Base-by-base conservation (phyloP, 1,140 invertebrate genomes). In the Geopemphigus sp. region DNA sequence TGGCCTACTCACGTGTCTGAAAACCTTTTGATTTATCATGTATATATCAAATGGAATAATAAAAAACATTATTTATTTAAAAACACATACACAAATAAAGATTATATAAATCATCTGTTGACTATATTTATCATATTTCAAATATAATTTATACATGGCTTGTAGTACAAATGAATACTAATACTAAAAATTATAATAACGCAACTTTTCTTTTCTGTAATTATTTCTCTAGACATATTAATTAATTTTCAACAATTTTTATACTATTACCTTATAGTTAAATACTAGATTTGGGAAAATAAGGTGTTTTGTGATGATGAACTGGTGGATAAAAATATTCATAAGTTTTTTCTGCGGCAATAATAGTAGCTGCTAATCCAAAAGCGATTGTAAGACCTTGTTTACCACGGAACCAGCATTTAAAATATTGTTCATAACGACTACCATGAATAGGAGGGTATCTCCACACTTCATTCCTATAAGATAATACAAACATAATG, bases 381-480 rank as follows among this genome's bases (percentile, higher is more conserved):
- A 63, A 61, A 5, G 32, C 74, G 50, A 78, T 78, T 29, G 74
- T 63, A 61, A 78, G 56, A 0, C 74, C 74, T 12, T 39, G 57
- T 61, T 61, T 63, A 47, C 74, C 74, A 19, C 74, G 54, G n/a
- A 19, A 78, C 74, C 57, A 78, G 50, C 74, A 78, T 78, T 78
- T 47, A 19, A 78, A 78, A 61, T 78, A 78, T 47, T 78, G 74
- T 63, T 39, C 15, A 50, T 63, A 78, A 61, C 22, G 54, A 63
- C 12, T 78, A 14, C 24, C 29, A 2, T 0, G 2, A 32, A 3
- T 66, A 39, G 81, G 63, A 24, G 81, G 81, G 68, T 88, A 94
- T 24, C 91, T 86, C 93, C 93, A 95, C 0, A 91, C 92, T 86
- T 94, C 89, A 87, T 95, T 95, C 83, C 92, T 91, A 84, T 14